Conservation (phyloP, 2,797 vertebrate genomes). For the Alectoris magna region DNA sequence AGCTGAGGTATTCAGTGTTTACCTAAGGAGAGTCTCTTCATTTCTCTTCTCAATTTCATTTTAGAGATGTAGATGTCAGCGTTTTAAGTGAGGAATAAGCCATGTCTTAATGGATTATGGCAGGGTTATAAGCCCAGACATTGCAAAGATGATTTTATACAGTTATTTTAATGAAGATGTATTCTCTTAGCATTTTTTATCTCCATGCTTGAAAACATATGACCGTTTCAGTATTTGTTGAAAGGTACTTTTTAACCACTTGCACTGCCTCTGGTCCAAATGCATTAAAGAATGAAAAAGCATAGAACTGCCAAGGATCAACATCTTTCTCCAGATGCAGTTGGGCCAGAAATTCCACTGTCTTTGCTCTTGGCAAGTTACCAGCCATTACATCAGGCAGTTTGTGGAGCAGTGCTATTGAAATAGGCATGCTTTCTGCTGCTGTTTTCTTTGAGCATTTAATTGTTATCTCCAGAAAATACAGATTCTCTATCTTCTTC, state of each 20-base stretch:
- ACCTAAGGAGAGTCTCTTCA: background rate
- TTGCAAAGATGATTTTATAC: conserved; percentile 23
- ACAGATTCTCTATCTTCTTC: background rate
- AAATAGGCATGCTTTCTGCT: background rate
- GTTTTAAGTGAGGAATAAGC: background rate
- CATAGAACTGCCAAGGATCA: background rate
- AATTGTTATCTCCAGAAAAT: background rate
- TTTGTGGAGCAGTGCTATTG: background rate
- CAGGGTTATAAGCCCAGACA: rapidly evolving
- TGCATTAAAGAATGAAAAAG: conserved; percentile 43
- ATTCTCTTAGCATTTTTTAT: conserved; percentile 5
- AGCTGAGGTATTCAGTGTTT: background rate
- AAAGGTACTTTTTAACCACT: conserved; percentile 23
- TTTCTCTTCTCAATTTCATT: background rate
- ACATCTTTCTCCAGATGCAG: background rate
- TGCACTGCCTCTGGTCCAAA: conserved; percentile 16
- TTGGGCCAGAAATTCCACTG: background rate
- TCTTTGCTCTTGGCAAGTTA: background rate
- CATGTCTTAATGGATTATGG: conserved; percentile 7
- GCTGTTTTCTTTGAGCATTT: background rate
- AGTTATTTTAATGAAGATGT: conserved; percentile 19
- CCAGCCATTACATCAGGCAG: background rate
- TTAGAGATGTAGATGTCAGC: background rate
- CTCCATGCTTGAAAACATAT: background rate
- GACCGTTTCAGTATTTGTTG: conserved; percentile 23